A percentile compares a stretch with the other conserved stretches of the same genome.
Evolutionary conservation across 35 echinoderm and acorn worm species (phyloP).

Genomic region (Holothuria glaberrima): DNA sequence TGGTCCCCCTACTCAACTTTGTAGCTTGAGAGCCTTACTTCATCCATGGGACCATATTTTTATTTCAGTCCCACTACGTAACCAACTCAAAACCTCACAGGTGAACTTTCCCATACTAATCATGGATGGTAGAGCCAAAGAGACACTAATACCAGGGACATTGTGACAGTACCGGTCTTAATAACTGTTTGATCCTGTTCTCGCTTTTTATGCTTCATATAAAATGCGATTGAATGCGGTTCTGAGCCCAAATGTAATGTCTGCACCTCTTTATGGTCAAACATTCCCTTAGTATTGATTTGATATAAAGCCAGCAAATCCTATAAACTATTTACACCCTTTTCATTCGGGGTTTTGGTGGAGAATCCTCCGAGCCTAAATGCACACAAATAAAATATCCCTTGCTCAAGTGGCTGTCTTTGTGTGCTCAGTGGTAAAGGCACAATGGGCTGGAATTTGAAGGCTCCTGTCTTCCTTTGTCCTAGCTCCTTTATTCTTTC

Average conservation of each 20-base stretch:
- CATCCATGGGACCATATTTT: too few relatives aligned
- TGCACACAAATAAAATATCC: constrained; percentile 30
- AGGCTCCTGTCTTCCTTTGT: constrained; percentile 32
- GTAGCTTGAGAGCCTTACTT: too few relatives aligned
- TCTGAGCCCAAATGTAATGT: constrained; percentile 39
- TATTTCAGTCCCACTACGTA: too few relatives aligned
- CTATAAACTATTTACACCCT: constrained; percentile 28
- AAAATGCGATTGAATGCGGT: constrained; percentile 9
- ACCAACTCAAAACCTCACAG: too few relatives aligned
- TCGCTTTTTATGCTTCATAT: constrained; percentile 23
- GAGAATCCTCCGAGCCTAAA: constrained; percentile 11
- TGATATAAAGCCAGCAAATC: constrained; percentile 48
- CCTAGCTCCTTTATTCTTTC: background rate
- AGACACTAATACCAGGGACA: constrained; percentile 13
- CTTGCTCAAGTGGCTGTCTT: constrained; percentile 25
- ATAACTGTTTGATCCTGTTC: background rate
- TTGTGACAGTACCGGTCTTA: background rate
- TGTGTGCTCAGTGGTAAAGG: constrained; percentile 3
- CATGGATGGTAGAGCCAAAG: background rate
- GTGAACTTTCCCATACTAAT: too few relatives aligned
- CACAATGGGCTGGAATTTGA: constrained; percentile 28
- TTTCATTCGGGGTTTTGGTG: background rate
- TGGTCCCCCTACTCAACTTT: too few relatives aligned
- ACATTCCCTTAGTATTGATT: constrained; percentile 48
- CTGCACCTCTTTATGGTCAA: constrained; percentile 20